These are phyloP conservation scores for Manis javanica DNA, from an alignment of 2,797 vertebrate genomes.

Conservation along the genomic window DNA sequence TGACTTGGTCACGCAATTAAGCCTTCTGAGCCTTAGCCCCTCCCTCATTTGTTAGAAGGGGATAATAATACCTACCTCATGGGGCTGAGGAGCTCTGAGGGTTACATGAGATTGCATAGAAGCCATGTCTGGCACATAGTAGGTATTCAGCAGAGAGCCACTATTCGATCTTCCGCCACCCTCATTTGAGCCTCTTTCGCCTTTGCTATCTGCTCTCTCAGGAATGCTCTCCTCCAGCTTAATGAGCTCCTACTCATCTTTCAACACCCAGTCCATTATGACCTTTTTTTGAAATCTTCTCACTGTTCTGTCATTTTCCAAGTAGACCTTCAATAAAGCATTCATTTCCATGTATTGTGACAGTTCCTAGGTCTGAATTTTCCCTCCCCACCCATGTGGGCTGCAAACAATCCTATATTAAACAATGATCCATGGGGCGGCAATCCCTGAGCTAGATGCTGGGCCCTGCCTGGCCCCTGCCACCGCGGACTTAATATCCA, in stretches of 20 bases:
- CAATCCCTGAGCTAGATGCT: rapidly evolving
- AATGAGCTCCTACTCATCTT: not conserved
- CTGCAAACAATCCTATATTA: not conserved
- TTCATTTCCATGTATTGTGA: not conserved
- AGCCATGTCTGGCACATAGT: rapidly evolving
- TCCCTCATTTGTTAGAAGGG: too few species aligned
- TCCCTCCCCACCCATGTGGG: rapidly evolving
- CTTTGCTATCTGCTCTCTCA: rapidly evolving
- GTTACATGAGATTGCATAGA: rapidly evolving
- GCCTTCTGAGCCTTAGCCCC: not conserved
- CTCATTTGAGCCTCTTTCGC: too few species aligned
- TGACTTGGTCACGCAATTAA: not conserved
- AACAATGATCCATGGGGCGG: rapidly evolving
- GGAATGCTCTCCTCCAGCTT: not conserved
- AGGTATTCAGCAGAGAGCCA: rapidly evolving
- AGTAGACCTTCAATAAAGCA: not conserved
- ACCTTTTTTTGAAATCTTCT: not conserved
- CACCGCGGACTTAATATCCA: not conserved
- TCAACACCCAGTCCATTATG: not conserved
- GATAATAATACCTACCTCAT: rapidly evolving
- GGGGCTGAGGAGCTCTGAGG: not conserved
- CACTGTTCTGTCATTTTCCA: not conserved
- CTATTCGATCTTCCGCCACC: rapidly evolving
- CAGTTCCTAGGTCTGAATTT: not conserved
- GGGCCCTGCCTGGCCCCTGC: not conserved